Conservation (phyloP, 1,140 invertebrate genomes). For the Drosophila asahinai region DNA sequence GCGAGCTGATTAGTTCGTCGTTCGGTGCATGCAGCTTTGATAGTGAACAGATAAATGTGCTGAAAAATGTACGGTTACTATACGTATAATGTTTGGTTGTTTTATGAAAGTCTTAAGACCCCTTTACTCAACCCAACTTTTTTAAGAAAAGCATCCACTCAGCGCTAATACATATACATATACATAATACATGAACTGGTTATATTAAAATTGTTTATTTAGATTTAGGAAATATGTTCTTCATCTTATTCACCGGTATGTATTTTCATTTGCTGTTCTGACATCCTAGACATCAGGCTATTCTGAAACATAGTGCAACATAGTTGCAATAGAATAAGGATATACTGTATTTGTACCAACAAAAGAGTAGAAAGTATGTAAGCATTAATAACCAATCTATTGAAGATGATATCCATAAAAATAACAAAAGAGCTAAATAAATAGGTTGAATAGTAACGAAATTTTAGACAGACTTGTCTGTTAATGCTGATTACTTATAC, state of each 20-base stretch:
- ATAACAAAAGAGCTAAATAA: too few species aligned
- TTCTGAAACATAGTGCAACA: constrained; percentile 16
- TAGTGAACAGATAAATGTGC: constrained; percentile 4
- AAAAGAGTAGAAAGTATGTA: background rate
- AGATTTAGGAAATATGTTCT: background rate
- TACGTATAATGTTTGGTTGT: background rate
- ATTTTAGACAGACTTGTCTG: too few species aligned
- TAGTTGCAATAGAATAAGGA: background rate
- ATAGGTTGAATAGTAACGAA: too few species aligned
- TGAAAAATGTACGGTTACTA: background rate
- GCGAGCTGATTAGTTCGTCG: constrained; percentile 16
- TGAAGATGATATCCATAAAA: too few species aligned
- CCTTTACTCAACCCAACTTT: background rate
- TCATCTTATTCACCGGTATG: background rate
- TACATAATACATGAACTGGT: too few species aligned
- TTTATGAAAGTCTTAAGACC: background rate
- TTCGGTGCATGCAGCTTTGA: constrained; percentile 3
- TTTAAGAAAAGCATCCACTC: background rate
- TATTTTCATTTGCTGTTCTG: background rate
- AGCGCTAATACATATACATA: too few species aligned
- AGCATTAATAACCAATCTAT: background rate
- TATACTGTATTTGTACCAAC: constrained; percentile 23
- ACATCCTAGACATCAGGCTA: background rate
- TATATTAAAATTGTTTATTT: background rate
- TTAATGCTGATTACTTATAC: too few species aligned